Base-by-base conservation (phyloP, 2,113 vertebrate species). In the Dryoscopus gambensis region DNA sequence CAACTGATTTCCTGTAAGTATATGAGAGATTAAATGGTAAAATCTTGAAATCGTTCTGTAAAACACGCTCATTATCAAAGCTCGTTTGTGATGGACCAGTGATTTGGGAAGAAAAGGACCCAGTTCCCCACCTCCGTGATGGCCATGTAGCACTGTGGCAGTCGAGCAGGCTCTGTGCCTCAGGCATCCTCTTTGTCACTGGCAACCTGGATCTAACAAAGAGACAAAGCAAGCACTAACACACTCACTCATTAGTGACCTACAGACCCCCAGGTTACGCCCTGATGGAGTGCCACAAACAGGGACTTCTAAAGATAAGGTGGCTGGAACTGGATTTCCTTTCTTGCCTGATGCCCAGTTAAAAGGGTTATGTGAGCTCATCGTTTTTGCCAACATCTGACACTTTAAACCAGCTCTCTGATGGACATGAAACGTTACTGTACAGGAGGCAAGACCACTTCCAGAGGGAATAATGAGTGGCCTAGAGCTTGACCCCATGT, bases 131-230 rank as follows among this genome's bases (percentile, higher is more conserved):
- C 39, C 44, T 82, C 57, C 22, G 35, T 44, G 67, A 33, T 24
- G 37, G 33, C 57, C 12, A 9, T 0, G 14, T 1, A 44, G 53
- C 15, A 18, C 44, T 1, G 14, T 6, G 27, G 70, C 1, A 6
- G 35, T 0, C 1, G 2, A 40, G 53, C 63, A 84, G 52, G 53
- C 63, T 90, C 37, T 50, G 9, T 1, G 13, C 59, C 77, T 57
- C 78, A 20, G 70, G 78, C 28, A 49, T 14, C 39, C 21, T 50
- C 46, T 59, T 67, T 22, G 37, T 76, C 62, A 47, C 0, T 33
- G 49, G 67, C 31, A 53, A 31, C 27, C 35, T 1, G 1, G 30
- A 63, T 47, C 27, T 76, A 49, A 68, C 10, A 30, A 75, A 42
- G 42, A 46, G 15, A 75, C 1, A 25, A 82, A 90, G 69, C 23